Conservation (phyloP, 2,113 vertebrate species). For the Cebidichthys violaceus region DNA sequence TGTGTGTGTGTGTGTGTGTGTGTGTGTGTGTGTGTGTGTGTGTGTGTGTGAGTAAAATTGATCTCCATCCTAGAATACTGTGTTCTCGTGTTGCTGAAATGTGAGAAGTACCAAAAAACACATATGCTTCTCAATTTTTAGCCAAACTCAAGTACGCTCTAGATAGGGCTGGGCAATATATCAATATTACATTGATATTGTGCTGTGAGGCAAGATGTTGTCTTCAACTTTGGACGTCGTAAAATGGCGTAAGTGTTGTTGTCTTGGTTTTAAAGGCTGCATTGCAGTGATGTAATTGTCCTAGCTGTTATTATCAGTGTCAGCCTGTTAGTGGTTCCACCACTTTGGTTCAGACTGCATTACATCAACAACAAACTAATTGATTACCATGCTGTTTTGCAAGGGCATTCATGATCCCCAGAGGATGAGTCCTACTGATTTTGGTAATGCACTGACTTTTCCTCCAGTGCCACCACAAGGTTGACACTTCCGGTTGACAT, state of each 20-base stretch:
- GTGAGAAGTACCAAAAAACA: not conserved
- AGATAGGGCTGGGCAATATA: not conserved
- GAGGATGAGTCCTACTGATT: not conserved
- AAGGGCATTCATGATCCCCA: not conserved
- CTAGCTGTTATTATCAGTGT: too few species aligned
- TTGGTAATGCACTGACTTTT: not conserved
- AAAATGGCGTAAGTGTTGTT: not conserved
- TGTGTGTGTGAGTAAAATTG: constrained; percentile 9
- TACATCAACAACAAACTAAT: not conserved
- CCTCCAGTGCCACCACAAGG: not conserved
- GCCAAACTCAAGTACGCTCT: too few species aligned
- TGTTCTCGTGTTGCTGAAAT: constrained; percentile 7
- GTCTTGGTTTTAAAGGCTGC: not conserved
- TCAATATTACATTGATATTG: not conserved
- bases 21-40: too few species aligned
- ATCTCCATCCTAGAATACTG: not conserved
- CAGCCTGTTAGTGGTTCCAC: not conserved
- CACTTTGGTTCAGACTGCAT: not conserved
- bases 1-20: too few species aligned
- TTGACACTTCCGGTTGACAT: not conserved
- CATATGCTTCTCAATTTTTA: too few species aligned
- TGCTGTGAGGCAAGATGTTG: not conserved
- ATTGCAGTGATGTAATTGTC: too few species aligned
- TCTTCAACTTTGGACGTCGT: too few species aligned
- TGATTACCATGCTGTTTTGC: not conserved